A percentile compares a stretch with the other conserved stretches of the same genome.
phyloP scores from a whole-genome alignment of 2,888 invertebrate genomes.

The Xanthostigma xanthostigma region DNA sequence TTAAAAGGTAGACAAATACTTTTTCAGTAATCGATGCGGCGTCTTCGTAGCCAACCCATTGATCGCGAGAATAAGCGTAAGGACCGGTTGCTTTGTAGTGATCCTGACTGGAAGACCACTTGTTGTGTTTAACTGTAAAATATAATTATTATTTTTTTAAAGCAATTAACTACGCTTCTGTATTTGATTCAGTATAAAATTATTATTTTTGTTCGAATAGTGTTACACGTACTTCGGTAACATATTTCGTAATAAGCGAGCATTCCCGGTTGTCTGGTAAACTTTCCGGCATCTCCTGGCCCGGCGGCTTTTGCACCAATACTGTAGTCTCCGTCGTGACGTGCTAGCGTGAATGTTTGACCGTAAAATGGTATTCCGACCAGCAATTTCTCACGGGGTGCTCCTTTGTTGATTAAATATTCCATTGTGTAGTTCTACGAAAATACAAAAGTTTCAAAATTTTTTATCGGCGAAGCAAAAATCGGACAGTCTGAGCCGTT shows the following conservation, averaged over 20 bases:
- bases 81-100: constrained; percentile 48
- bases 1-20: constrained; percentile 26
- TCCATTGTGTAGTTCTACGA: constrained; percentile 66
- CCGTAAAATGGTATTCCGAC: constrained; percentile 80
- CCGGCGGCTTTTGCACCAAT: constrained; percentile 53
- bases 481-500: too few species aligned
- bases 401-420: constrained; percentile 56
- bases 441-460: constrained; percentile 5
- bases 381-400: constrained; percentile 59
- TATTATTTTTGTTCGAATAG: background rate
- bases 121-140: constrained; percentile 40
- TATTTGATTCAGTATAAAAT: constrained; percentile 4
- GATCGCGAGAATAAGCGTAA: constrained; percentile 60
- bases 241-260: constrained; percentile 78
- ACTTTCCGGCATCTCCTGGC: constrained; percentile 66
- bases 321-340: constrained; percentile 23
- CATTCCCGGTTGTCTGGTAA: constrained; percentile 77
- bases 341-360: constrained; percentile 59
- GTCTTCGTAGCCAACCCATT: constrained; percentile 87
- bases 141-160: constrained; percentile 4
- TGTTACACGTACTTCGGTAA: constrained; percentile 32
- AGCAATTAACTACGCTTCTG: background rate
- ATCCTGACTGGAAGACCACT: constrained; percentile 49
- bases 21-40: constrained; percentile 58
- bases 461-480: background rate